Percentiles rank a stretch among this genome's conserved stretches.
Evolutionary conservation across 2,888 invertebrate genomes (phyloP).

Genomic region (Mechanitis messenoides): DNA sequence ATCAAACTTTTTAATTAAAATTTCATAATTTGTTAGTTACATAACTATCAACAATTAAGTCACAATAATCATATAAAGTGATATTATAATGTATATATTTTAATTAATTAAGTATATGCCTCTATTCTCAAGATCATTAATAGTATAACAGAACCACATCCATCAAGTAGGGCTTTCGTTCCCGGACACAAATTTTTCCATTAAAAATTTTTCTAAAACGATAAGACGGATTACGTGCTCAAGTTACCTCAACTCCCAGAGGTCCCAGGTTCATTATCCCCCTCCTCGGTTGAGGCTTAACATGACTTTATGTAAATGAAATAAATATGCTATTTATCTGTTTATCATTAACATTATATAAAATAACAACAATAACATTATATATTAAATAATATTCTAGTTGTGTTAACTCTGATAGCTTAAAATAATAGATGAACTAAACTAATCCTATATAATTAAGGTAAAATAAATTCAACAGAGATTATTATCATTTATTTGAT

Average conservation of each 20-base stretch:
- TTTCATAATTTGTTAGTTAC: conserved; percentile 20
- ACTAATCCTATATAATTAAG: conserved; percentile 28
- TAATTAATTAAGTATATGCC: not conserved
- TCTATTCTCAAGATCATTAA: conserved; percentile 28
- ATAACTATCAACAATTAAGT: not conserved
- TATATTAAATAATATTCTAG: no score
- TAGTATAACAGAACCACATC: conserved; percentile 18
- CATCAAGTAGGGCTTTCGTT: conserved; percentile 57
- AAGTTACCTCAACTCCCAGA: conserved; percentile 58
- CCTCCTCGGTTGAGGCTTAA: conserved; percentile 42
- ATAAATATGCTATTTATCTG: conserved; percentile 21
- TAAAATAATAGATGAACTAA: conserved; percentile 15
- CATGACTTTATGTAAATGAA: conserved; percentile 24
- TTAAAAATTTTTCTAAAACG: conserved; percentile 60
- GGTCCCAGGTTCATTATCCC: conserved; percentile 54
- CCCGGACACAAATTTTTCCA: conserved; percentile 61
- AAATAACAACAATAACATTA: no score
- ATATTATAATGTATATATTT: not conserved
- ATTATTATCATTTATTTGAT: conserved; percentile 36
- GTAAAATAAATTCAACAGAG: conserved; percentile 31
- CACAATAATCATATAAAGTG: not conserved
- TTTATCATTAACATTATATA: not conserved
- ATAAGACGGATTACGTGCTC: conserved; percentile 73
- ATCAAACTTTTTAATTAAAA: conserved; percentile 23
- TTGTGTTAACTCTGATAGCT: conserved; percentile 10